Evolutionary conservation across 2,797 vertebrate genomes (phyloP), one percentile per base, ranked within the genome.

Genomic region (Apogon hyalosoma): DNA sequence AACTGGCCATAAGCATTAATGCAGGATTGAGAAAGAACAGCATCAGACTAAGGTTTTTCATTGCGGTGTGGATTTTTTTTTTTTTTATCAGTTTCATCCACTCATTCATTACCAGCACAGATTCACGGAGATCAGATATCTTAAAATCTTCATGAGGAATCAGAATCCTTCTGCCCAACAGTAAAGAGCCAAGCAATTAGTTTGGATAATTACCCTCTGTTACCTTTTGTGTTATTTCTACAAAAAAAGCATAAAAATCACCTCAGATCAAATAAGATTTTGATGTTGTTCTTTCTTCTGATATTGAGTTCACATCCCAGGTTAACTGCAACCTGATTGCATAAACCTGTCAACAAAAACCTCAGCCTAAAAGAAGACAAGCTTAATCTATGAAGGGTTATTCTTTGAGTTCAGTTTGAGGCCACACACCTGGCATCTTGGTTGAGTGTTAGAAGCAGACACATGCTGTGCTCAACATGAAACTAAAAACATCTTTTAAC

Each of bases 311-410:
- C 13, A 45, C 21, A 45, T 63, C 57, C 45, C 48, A 24, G 21
- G 21, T 24, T 24, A 52, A 50, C 60, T 33, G 59, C 49, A 65
- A 49, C 58, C 40, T 67, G 40, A 68, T 31, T 57, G n/a, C 46
- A 76, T 54, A 50, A 52, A 45, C 19, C 49, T 67, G 63, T 68
- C 65, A 62, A 69, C 75, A 63, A 33, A 28, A 28, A 28, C 24
- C 24, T 28, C 24, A 21, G 61, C 58, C 64, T 58, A 60, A 82
- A 72, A 75, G 62, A 61, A 83, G 51, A 65, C 6, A 0, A 69
- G 75, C 80, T 70, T 59, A 75, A 77, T 81, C 48, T 42, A 58
- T 73, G 63, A 59, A 45, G 54, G 80, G 73, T 75, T 16, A 59
- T 75, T 78, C 40, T 79, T 65, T 48, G 54, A 69, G 60, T 70